Evolutionary conservation across 2,888 invertebrate species (phyloP).

Genomic region (Agonopterix arenella): DNA sequence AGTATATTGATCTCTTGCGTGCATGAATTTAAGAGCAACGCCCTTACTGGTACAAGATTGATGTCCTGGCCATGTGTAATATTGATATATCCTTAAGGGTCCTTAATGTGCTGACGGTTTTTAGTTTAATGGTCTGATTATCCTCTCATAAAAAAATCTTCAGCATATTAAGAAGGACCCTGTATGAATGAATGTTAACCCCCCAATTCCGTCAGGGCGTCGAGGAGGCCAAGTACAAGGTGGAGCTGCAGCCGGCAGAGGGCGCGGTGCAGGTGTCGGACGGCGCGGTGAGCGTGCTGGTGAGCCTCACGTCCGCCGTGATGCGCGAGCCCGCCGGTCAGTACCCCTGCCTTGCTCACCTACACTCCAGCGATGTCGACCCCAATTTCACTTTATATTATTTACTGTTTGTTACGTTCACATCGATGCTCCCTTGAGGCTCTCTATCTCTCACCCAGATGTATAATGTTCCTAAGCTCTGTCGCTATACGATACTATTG

Average conservation of each 20-base stretch:
- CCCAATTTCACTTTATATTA: constrained; percentile 3
- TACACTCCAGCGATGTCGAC: constrained; percentile 5
- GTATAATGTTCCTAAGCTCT: no score
- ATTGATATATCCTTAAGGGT: no score
- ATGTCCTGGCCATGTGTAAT: no score
- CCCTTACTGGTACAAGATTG: no score
- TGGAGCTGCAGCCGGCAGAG: constrained; percentile 89
- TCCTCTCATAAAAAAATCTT: no score
- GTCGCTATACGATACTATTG: neutral
- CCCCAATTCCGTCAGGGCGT: constrained; percentile 8
- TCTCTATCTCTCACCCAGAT: neutral
- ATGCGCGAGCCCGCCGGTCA: constrained; percentile 88
- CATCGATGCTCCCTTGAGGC: neutral
- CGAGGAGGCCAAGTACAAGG: constrained; percentile 81
- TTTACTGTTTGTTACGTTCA: neutral
- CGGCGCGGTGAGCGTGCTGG: constrained; percentile 86
- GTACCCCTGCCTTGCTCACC: constrained; percentile 10
- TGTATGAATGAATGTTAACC: no score
- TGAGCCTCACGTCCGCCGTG: constrained; percentile 94
- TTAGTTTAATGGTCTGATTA: no score
- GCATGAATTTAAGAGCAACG: no score
- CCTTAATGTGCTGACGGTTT: no score
- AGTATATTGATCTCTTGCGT: no score
- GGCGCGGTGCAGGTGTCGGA: constrained; percentile 91
- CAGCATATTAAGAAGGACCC: no score